Evolutionary conservation across 2,888 invertebrate genomes (phyloP).

Genomic region (Parnassius mnemosyne): DNA sequence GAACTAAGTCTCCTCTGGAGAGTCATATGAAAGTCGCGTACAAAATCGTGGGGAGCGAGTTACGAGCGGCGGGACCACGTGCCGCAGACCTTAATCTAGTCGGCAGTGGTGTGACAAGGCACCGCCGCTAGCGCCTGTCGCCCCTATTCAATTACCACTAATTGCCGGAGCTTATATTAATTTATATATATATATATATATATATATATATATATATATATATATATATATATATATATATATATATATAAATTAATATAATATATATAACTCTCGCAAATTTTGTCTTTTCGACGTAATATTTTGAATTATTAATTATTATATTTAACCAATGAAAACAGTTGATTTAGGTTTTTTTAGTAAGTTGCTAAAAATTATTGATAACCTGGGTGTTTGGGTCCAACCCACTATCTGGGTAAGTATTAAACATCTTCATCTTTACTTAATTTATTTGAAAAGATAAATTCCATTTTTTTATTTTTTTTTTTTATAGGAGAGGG

Average conservation of each 20-base stretch:
- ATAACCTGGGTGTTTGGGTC: too few relatives aligned
- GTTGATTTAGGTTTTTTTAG: too few relatives aligned
- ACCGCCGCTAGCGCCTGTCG: constrained; percentile 49
- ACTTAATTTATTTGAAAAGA: constrained; percentile 19
- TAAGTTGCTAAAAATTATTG: too few relatives aligned
- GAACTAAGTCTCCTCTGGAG: constrained; percentile 65
- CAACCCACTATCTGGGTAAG: too few relatives aligned
- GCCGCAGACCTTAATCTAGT: constrained; percentile 70
- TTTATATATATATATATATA: constrained; percentile 58
- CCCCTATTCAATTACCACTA: constrained; percentile 75
- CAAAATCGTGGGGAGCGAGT: constrained; percentile 76
- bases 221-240: too few relatives aligned
- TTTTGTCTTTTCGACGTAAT: constrained; percentile 13
- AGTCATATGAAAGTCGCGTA: constrained; percentile 70
- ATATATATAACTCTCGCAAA: too few relatives aligned
- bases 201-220: too few relatives aligned
- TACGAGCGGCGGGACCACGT: constrained; percentile 65
- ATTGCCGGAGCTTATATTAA: constrained; percentile 68
- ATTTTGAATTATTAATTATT: neutral
- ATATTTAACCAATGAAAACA: neutral
- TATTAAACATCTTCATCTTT: too few relatives aligned
- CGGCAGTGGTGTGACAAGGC: constrained; percentile 53
- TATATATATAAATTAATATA: too few relatives aligned
- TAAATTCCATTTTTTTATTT: constrained; percentile 47
- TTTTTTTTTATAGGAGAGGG: too few relatives aligned